Evolutionary conservation across 2,888 invertebrate species (phyloP), one percentile per base, ranked within the genome.

Genomic region (Drosophila maculinotata): DNA sequence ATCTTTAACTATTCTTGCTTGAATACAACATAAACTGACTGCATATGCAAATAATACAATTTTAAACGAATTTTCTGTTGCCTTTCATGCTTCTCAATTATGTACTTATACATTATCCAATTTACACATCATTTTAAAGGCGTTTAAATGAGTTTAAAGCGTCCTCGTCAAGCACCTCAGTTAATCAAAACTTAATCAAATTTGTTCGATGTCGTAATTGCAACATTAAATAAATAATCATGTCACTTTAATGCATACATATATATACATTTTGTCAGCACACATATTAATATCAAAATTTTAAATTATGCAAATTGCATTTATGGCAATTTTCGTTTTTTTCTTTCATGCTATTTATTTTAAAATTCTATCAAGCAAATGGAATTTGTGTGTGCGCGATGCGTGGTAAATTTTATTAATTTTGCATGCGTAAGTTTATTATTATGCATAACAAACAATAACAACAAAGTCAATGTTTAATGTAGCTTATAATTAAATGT

Each of bases 401-500:
- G 85, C 85, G 82, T 81, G 72, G 79, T 53, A 64, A 85, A 85
- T 76, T 60, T 62, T 65, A 87, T 85, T 84, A 74, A 86, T 80
- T 87, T 80, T 80, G 81, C 78, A 84, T 87, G 79, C 87, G 87
- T 80, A 67, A 79, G 54, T 86, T 83, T 60, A 80, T 83, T 60
- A 80, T 83, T 86, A 80, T 80, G 87, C 84, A 83, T 56, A 86
- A 60, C 77, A 63, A 79, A 56, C 56, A 63, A 42, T n/a, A 70
- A 36, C 42, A 70, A 65, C 41, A 31, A 58, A 63, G 64, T 58
- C 69, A 59, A 26, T 85, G 81, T 72, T 87, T 76, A 87, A 81
- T 81, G 87, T 87, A 75, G 76, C 85, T 58, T 82, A 79, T 87
- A 87, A 81, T 81, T 81, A 87, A 87, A 82, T 84, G 62, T 76